These are phyloP conservation scores for Trichopoda pennipes DNA, from an alignment of 2,888 invertebrate species.

Conservation along the genomic window DNA sequence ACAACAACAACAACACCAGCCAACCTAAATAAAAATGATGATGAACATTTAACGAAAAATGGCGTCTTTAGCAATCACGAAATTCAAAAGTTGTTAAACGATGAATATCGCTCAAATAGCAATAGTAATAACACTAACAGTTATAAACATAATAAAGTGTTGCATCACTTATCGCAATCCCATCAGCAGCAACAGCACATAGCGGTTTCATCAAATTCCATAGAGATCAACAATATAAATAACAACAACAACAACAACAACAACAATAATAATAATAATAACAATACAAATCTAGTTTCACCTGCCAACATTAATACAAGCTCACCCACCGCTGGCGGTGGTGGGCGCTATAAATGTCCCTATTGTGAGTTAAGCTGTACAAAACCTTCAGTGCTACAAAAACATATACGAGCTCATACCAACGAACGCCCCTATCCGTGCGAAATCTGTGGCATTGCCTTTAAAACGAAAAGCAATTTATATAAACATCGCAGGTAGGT, in stretches of 20 bases:
- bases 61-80: constrained; percentile 50
- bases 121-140: constrained; percentile 27
- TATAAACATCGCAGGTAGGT: constrained; percentile 90
- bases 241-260: constrained; percentile 38
- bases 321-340: constrained; percentile 52
- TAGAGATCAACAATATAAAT: constrained; percentile 29
- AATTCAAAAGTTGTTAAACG: constrained; percentile 28
- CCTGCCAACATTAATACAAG: background rate
- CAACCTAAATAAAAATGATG: constrained; percentile 1
- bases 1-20: constrained; percentile 7
- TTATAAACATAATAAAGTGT: constrained; percentile 44
- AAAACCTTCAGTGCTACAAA: constrained; percentile 95
- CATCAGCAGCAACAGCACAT: constrained; percentile 39
- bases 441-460: constrained; percentile 93
- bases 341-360: constrained; percentile 90
- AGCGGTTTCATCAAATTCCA: too few relatives aligned
- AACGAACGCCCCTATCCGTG: constrained; percentile 96
- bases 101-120: constrained; percentile 30
- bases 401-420: constrained; percentile 96
- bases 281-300: constrained; percentile 23
- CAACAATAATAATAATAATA: constrained; percentile 8
- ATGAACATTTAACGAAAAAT: constrained; percentile 61
- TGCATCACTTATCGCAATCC: constrained; percentile 42
- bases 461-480: constrained; percentile 96
- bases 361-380: constrained; percentile 94